Conservation (phyloP, 2,797 vertebrate genomes). For the Poeciliopsis turneri region DNA sequence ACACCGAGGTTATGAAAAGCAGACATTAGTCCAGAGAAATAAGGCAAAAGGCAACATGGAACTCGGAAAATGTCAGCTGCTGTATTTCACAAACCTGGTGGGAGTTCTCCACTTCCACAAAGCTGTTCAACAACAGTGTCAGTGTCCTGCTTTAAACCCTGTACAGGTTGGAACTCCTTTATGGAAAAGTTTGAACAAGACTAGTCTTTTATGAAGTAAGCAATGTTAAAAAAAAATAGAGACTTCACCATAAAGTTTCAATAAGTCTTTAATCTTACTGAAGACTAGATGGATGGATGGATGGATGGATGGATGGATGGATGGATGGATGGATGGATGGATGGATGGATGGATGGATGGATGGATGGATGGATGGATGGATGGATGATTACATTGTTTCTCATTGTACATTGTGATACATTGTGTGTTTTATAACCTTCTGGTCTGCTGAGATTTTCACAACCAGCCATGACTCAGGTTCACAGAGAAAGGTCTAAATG, state of each 20-base stretch:
- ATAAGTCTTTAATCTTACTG: no score
- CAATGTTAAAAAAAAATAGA: background rate
- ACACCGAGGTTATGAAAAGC: background rate
- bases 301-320: no score
- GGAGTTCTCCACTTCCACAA: background rate
- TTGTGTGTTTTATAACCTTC: background rate
- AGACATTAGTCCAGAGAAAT: background rate
- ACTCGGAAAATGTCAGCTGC: background rate
- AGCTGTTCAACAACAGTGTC: background rate
- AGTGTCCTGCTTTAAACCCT: background rate
- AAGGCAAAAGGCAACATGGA: background rate
- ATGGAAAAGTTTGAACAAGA: background rate
- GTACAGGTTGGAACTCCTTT: background rate
- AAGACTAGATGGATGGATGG: no score
- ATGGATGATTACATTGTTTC: background rate
- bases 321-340: no score
- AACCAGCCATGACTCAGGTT: background rate
- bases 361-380: no score
- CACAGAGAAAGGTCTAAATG: background rate
- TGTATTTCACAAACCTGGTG: background rate
- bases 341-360: no score
- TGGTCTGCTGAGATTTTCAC: background rate
- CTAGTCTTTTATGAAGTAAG: background rate
- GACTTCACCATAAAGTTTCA: background rate
- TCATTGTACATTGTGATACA: background rate